These are phyloP conservation scores for Camponotus pennsylvanicus DNA, from an alignment of 1,140 invertebrate genomes.

Conservation along the genomic window DNA sequence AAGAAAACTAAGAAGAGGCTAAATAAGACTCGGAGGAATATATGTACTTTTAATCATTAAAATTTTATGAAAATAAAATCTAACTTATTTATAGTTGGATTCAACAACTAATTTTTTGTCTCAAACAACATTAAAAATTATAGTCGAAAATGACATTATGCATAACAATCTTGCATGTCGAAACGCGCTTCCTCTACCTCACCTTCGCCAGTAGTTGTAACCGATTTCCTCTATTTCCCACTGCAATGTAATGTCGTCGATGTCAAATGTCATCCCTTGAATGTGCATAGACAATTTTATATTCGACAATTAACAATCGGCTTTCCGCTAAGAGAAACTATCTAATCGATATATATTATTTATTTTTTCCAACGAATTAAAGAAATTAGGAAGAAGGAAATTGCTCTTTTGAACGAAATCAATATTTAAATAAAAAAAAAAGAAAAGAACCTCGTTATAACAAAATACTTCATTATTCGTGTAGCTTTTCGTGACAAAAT, in stretches of 20 bases:
- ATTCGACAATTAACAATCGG: neutral
- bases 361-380: slow-evolving; percentile 1
- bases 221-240: slow-evolving; percentile 45
- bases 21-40: neutral
- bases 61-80: neutral
- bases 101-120: neutral
- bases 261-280: slow-evolving; percentile 41
- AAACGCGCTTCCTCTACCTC: neutral
- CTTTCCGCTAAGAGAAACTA: slow-evolving; percentile 15
- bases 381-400: neutral
- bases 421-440: neutral
- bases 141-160: slow-evolving; percentile 6
- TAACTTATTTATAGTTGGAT: neutral
- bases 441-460: too few species aligned
- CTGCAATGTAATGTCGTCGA: slow-evolving; percentile 15
- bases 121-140: neutral
- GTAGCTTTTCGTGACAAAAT: neutral
- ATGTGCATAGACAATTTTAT: slow-evolving; percentile 39
- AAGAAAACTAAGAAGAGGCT: neutral
- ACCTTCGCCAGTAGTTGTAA: neutral
- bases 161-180: neutral
- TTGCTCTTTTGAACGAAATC: neutral
- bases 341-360: neutral
- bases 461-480: neutral
- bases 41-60: neutral